Evolutionary conservation across 2,888 invertebrate species (phyloP).

Genomic region (Busseola fusca): DNA sequence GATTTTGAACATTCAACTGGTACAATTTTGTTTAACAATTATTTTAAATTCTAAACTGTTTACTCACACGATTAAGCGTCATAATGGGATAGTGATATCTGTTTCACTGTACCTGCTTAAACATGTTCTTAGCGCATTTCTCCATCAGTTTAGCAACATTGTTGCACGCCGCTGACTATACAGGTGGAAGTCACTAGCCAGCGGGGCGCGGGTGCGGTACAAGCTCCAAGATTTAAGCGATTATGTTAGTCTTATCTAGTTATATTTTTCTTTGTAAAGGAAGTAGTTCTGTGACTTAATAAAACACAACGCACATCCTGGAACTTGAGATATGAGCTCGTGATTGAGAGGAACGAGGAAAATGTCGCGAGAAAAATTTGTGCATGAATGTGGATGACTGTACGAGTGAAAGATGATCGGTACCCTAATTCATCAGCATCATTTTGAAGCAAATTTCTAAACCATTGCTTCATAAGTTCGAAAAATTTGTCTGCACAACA

Average conservation of each 20-base stretch:
- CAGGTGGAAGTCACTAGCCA: conserved; percentile 15
- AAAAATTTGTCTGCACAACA: too few species aligned
- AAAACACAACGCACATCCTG: background rate
- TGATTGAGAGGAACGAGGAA: background rate
- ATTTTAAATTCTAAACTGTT: background rate
- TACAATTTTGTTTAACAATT: background rate
- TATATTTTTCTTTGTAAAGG: background rate
- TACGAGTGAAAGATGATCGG: background rate
- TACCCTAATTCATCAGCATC: too few species aligned
- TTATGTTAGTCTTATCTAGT: background rate
- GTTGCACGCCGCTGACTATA: conserved; percentile 8
- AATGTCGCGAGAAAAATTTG: background rate
- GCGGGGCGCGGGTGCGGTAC: background rate
- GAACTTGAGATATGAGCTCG: background rate
- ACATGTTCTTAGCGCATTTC: conserved; percentile 12
- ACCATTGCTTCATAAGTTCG: too few species aligned
- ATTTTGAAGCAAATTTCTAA: too few species aligned
- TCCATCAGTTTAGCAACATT: conserved; percentile 2
- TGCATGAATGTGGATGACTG: background rate
- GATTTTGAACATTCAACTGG: too few species aligned
- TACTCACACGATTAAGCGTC: background rate
- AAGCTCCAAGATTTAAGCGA: conserved; percentile 11
- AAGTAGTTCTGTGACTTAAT: background rate
- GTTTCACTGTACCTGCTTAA: background rate
- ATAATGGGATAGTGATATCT: background rate